These are phyloP conservation scores for Harpagoxenus sublaevis DNA, from an alignment of 2,888 invertebrate species.

Conservation along the genomic window DNA sequence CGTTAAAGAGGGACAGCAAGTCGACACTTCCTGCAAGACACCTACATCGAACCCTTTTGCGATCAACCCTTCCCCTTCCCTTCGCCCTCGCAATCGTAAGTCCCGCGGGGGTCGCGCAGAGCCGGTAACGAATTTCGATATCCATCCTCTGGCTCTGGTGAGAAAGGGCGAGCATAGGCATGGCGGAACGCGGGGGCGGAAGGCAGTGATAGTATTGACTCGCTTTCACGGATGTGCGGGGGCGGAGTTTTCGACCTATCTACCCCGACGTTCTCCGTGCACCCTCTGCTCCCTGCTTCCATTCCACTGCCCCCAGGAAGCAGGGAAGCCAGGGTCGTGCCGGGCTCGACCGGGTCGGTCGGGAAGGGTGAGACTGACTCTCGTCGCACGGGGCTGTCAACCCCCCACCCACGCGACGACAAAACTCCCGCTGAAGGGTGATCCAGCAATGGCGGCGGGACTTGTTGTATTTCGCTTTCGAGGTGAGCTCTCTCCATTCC, in stretches of 20 bases:
- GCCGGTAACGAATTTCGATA: conserved; percentile 74
- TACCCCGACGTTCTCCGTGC: conserved; percentile 51
- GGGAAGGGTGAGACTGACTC: conserved; percentile 62
- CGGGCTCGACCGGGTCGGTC: conserved; percentile 49
- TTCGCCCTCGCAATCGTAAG: conserved; percentile 10
- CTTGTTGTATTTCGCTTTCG: conserved; percentile 86
- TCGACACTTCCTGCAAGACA: conserved; percentile 34
- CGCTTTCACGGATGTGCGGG: conserved; percentile 81
- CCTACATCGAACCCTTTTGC: background rate
- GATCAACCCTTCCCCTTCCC: conserved; percentile 4
- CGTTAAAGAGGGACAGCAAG: background rate
- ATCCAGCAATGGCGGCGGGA: conserved; percentile 86
- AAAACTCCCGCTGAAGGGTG: conserved; percentile 83
- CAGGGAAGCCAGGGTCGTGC: conserved; percentile 60
- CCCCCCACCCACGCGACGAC: conserved; percentile 75
- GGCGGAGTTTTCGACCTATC: conserved; percentile 85
- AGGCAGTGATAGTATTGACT: conserved; percentile 83
- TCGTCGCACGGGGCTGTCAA: conserved; percentile 71
- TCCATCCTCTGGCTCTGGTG: conserved; percentile 24
- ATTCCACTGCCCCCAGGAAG: conserved; percentile 25
- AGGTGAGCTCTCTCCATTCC: conserved; percentile 78
- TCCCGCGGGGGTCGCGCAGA: conserved; percentile 26
- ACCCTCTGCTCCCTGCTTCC: conserved; percentile 31
- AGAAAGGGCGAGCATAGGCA: conserved; percentile 56
- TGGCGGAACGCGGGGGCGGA: conserved; percentile 65